Evolutionary conservation across 2,113 vertebrate genomes (phyloP), one percentile per base, ranked within the genome.

Genomic region (Eurypyga helias): DNA sequence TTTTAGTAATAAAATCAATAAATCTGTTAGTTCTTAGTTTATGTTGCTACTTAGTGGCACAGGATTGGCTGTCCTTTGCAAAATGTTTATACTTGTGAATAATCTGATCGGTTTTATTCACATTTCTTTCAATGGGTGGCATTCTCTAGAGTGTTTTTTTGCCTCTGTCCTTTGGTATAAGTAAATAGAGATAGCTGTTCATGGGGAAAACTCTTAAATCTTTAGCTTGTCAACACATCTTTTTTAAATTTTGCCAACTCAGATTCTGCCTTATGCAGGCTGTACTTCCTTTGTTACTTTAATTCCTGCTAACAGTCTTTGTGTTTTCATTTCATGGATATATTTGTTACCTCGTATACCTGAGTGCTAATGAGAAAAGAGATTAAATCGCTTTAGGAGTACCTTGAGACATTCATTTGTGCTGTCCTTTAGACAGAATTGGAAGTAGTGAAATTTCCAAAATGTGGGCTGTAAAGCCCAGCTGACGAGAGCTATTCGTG

Each of bases 81-180:
- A 66, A 79, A 20, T 61, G 55, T 83, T 90, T 97, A 62, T 83
- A 38, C 41, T 87, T 77, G 17, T 88, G 94, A 90, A 85, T 93
- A 89, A 72, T 61, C 28, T 69, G n/a, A 66, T 85, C 8, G 7
- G 7, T 87, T 90, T 85, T 36, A 60, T 65, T 45, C 16, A 29
- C 6, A 36, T 75, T 76, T 60, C 13, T 69, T 87, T 71, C 33
- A 3, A 2, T 26, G 51, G 58, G 4, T 33, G 31, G 6, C 28
- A 14, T 60, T 82, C 38, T 41, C 19, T 43, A 65, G 29, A 65
- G 29, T n/a, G 36, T 66, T 80, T 69, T 72, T 13, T 77, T 66
- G 52, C 24, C 5, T 87, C 28, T 76, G 33, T 64, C 17, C 10
- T 92, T 79, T 82, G 71, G 12, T 46, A 6, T 64, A 57, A 54